These are phyloP conservation scores for Phrynosoma blainvillii DNA, from an alignment of 2,113 vertebrate species.

Conservation along the genomic window DNA sequence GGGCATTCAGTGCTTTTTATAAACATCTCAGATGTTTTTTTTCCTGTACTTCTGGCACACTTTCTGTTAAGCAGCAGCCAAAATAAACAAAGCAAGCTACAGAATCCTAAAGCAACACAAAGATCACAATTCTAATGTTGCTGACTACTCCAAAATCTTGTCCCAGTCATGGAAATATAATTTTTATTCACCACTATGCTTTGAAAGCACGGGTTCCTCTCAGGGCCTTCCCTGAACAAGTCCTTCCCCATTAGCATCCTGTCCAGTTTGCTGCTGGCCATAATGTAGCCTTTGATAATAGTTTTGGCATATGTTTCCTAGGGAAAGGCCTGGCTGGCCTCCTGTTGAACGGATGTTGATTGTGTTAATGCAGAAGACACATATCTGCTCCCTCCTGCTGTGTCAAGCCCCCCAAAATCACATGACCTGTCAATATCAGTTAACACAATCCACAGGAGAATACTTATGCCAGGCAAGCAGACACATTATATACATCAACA, in stretches of 20 bases:
- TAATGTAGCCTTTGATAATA: constrained; percentile 58
- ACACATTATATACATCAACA: background rate
- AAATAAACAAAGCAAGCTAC: constrained; percentile 59
- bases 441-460: constrained; percentile 35
- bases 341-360: constrained; percentile 54
- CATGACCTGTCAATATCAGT: constrained; percentile 61
- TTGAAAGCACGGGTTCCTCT: constrained; percentile 1
- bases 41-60: constrained; percentile 42
- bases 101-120: constrained; percentile 49
- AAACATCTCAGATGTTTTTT: constrained; percentile 43
- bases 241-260: constrained; percentile 57
- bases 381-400: constrained; percentile 61
- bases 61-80: constrained; percentile 42
- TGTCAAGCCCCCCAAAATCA: constrained; percentile 21
- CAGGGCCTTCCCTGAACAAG: constrained; percentile 35
- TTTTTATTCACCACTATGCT: constrained; percentile 55
- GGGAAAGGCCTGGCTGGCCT: constrained; percentile 61
- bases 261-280: constrained; percentile 59
- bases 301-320: constrained; percentile 67
- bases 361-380: constrained; percentile 59
- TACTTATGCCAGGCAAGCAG: background rate
- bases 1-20: constrained; percentile 32
- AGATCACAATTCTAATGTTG: constrained; percentile 51
- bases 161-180: constrained; percentile 44
- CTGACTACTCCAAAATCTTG: constrained; percentile 28